phyloP scores from a whole-genome alignment of 2,113 vertebrate genomes.

The Phodopus roborovskii region DNA sequence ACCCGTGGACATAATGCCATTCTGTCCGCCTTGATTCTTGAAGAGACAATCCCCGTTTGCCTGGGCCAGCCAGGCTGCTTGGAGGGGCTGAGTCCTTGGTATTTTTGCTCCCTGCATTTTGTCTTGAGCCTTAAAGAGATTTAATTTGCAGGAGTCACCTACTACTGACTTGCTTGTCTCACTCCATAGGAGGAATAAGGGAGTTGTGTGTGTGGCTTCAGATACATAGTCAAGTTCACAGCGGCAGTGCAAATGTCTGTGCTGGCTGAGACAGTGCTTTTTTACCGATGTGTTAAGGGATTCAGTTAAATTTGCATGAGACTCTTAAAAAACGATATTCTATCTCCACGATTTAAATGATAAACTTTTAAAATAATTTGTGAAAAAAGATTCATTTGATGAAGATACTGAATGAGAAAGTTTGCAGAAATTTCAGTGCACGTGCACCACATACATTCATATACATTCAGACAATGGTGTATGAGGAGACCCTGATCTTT shows the following conservation, averaged over 20 bases:
- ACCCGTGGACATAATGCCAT: conserved; percentile 95
- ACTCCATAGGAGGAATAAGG: conserved; percentile 23
- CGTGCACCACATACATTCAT: too few species aligned
- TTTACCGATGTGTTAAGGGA: neutral
- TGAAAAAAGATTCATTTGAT: neutral
- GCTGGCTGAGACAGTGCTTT: conserved; percentile 65
- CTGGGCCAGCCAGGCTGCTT: conserved; percentile 75
- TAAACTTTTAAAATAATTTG: too few species aligned
- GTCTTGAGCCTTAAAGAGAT: conserved; percentile 83
- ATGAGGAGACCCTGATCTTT: neutral
- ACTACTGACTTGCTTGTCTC: conserved; percentile 55
- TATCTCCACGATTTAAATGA: neutral
- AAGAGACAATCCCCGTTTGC: conserved; percentile 78
- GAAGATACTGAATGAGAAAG: neutral
- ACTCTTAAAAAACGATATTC: neutral
- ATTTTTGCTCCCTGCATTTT: conserved; percentile 78
- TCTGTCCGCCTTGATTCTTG: conserved; percentile 87
- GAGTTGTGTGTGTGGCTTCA: conserved; percentile 65
- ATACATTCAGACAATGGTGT: neutral
- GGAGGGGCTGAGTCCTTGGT: conserved; percentile 71
- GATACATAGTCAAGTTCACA: conserved; percentile 69
- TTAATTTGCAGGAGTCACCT: conserved; percentile 81
- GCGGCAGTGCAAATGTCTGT: neutral
- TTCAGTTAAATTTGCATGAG: neutral
- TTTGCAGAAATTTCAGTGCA: neutral